Conservation (phyloP, 2,888 invertebrate species). For the Caenorhabditis doughertyi region DNA sequence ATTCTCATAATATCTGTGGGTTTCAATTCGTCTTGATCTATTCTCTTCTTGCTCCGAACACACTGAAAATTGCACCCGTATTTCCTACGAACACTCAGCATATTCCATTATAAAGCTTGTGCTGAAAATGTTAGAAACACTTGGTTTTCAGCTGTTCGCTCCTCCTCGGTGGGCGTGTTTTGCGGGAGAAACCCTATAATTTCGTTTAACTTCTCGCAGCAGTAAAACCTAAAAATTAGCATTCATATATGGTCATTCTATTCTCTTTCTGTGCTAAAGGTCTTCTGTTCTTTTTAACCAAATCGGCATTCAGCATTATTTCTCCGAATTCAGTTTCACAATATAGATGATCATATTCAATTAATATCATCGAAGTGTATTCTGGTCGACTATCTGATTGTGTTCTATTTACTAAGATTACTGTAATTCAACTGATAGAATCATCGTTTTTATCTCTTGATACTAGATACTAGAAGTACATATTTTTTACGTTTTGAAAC, state of each 20-base stretch:
- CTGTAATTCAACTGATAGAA: too few relatives aligned
- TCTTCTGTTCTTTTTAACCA: not conserved
- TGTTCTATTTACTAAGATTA: too few relatives aligned
- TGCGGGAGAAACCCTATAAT: slow-evolving; percentile 28
- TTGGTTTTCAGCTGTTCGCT: slow-evolving; percentile 31
- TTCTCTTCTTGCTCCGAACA: slow-evolving; percentile 2
- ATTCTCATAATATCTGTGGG: not conserved
- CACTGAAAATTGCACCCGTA: not conserved
- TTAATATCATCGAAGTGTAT: too few relatives aligned
- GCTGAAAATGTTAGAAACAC: slow-evolving; percentile 24
- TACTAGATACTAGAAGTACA: too few relatives aligned
- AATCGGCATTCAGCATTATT: too few relatives aligned
- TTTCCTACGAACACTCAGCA: slow-evolving; percentile 30
- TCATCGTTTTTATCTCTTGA: too few relatives aligned
- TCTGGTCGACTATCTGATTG: too few relatives aligned
- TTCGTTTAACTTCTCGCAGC: slow-evolving; percentile 28
- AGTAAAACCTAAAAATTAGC: not conserved
- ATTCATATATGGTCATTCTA: not conserved
- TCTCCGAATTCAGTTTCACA: too few relatives aligned
- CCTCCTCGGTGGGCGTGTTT: slow-evolving; percentile 35
- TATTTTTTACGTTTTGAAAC: too few relatives aligned
- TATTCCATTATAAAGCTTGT: not conserved
- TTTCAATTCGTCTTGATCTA: not conserved
- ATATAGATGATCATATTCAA: too few relatives aligned
- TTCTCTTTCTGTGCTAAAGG: not conserved